Base-by-base conservation (phyloP, 2,888 invertebrate species). In the Acronicta aceris region DNA sequence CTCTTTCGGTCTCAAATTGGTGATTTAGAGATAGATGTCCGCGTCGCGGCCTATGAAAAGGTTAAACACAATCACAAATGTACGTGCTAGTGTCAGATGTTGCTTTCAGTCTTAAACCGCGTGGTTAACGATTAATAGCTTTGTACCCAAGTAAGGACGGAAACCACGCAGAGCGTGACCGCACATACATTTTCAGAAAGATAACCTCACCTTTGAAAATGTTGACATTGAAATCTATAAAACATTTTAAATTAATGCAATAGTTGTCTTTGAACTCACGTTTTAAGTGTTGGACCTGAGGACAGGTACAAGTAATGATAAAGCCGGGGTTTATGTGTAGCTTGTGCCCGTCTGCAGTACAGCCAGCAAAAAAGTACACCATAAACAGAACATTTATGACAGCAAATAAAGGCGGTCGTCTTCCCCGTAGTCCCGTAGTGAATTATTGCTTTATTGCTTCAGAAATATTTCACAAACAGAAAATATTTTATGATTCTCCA, bases 381-480 rank as follows among this genome's bases (percentile, higher is more conserved):
- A 93, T 93, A 93, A 94, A 94, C 92, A 89, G 85, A 84, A 85
- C 92, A 89, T 94, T 94, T 94, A 94, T 92, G 94, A 87, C 92
- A 83, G 94, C 93, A 94, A 93, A 94, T 94, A 94, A 94, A 94
- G 90, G 89, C 86, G 86, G 90, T 89, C 91, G 89, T 92, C 91
- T 94, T 92, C 92, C 90, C 91, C 91, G 93, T 90, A 92, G 92
- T 89, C 92, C 89, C 90, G 91, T 93, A 93, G 93, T 94, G 94
- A 94, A 92, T 94, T 94, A 94, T 94, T 94, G 94, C 94, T 94
- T 94, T 94, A 94, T 94, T 94, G 94, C 94, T 88, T 93, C 93
- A 92, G 94, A 93, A 94, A 94, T 94, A 94, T 94, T 94, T 93
- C 92, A 93, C 94, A 94, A 94, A 94, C 94, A 93, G 94, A 94